Evolutionary conservation across 2,797 vertebrate genomes (phyloP).

Genomic region (Falco berigora): DNA sequence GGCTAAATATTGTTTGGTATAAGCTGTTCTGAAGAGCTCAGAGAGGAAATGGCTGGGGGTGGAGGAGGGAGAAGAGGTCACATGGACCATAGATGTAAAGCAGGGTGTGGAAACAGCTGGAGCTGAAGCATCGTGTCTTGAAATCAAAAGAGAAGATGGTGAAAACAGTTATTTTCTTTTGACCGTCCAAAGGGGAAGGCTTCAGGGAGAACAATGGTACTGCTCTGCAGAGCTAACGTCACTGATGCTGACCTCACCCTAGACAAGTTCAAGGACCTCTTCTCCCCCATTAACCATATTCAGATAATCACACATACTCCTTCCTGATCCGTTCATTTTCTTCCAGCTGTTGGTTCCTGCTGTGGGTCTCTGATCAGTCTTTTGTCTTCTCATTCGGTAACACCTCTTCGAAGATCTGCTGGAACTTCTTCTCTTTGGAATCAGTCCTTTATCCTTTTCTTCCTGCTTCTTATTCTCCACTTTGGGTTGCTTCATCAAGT

Average conservation of each 20-base stretch:
- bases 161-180: conserved; percentile 40
- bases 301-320: not conserved
- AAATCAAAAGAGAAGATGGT: conserved; percentile 60
- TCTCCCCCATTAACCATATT: conserved; percentile 3
- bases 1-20: conserved; percentile 44
- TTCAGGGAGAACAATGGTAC: conserved; percentile 45
- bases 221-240: conserved; percentile 2
- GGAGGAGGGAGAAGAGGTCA: conserved; percentile 40
- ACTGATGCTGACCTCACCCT: not conserved
- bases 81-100: conserved; percentile 47
- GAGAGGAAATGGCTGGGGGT: conserved; percentile 32
- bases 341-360: conserved; percentile 43
- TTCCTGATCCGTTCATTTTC: conserved; percentile 17
- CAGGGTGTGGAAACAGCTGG: conserved; percentile 50
- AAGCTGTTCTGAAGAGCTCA: conserved; percentile 55
- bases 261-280: conserved; percentile 48
- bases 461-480: not conserved
- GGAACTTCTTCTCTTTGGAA: not conserved
- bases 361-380: not conserved
- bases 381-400: not conserved
- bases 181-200: not conserved
- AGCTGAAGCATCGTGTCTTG: conserved; percentile 51
- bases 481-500: not conserved
- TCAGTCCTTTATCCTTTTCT: not conserved
- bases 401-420: not conserved